These are phyloP conservation scores for Tipula unca DNA, from an alignment of 2,888 invertebrate genomes.

Conservation along the genomic window DNA sequence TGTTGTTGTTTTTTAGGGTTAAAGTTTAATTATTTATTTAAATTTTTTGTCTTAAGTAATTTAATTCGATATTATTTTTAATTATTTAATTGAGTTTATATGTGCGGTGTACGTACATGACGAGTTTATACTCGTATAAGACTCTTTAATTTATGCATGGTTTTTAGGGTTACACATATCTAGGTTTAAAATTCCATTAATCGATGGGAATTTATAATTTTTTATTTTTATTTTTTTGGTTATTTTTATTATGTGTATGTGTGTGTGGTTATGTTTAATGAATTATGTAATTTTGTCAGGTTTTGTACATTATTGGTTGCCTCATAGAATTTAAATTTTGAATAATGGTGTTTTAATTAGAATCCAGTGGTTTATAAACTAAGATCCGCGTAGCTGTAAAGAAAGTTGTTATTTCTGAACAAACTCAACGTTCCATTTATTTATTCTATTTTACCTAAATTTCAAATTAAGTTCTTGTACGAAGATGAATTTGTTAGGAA, in stretches of 20 bases:
- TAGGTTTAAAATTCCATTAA: conserved; percentile 10
- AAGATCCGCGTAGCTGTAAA: not conserved
- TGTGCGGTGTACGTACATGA: not conserved
- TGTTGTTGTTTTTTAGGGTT: not conserved
- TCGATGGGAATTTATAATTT: conserved; percentile 1
- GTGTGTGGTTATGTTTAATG: not conserved
- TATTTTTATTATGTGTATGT: not conserved
- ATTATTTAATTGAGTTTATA: not conserved
- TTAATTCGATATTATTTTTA: not conserved
- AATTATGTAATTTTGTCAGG: not conserved
- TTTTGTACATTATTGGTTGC: not conserved
- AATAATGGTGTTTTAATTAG: not conserved
- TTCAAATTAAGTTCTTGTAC: too few species aligned
- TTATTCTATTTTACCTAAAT: too few species aligned
- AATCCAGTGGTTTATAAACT: not conserved
- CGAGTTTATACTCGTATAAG: not conserved
- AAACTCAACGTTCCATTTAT: too few species aligned
- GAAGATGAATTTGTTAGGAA: too few species aligned
- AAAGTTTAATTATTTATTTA: not conserved
- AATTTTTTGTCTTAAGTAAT: not conserved
- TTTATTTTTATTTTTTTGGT: too few species aligned
- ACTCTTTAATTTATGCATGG: not conserved
- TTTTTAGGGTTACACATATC: not conserved
- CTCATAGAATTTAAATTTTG: not conserved
- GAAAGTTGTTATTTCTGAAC: too few species aligned